Evolutionary conservation across 2,888 invertebrate species (phyloP).

Genomic region (Crossocerus cetratus): DNA sequence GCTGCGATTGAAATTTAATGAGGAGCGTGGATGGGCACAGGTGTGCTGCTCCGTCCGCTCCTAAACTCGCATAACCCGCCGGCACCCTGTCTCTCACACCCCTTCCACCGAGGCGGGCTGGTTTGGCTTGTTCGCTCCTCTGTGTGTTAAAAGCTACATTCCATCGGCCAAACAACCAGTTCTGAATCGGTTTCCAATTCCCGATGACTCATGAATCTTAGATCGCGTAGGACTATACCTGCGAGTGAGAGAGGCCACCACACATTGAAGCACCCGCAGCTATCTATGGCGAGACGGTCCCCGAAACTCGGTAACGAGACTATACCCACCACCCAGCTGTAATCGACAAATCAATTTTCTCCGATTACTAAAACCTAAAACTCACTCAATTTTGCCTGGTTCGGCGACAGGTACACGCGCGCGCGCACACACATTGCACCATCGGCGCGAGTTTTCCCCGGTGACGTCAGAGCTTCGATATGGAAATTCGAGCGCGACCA

Average conservation of each 20-base stretch:
- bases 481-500: too few relatives aligned
- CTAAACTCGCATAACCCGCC: constrained; percentile 31
- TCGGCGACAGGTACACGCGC: too few relatives aligned
- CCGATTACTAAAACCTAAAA: too few relatives aligned
- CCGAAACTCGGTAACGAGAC: constrained; percentile 17
- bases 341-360: not conserved
- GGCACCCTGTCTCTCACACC: constrained; percentile 35
- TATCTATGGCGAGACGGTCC: constrained; percentile 27
- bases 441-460: too few relatives aligned
- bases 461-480: too few relatives aligned
- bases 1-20: constrained; percentile 66
- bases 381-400: too few relatives aligned
- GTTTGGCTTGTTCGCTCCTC: constrained; percentile 44
- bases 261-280: too few relatives aligned
- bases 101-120: constrained; percentile 16
- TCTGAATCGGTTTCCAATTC: constrained; percentile 67
- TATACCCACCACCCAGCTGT: too few relatives aligned
- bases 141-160: constrained; percentile 66
- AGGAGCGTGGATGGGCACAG: constrained; percentile 47
- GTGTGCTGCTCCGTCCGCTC: constrained; percentile 37
- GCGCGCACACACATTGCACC: too few relatives aligned
- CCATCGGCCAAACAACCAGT: constrained; percentile 67
- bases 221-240: constrained; percentile 23
- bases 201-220: constrained; percentile 54
- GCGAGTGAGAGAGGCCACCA: not conserved